A percentile compares a stretch with the other conserved stretches of the same genome.
phyloP scores from a whole-genome alignment of 1,140 invertebrate genomes.

The Spodoptera litura region DNA sequence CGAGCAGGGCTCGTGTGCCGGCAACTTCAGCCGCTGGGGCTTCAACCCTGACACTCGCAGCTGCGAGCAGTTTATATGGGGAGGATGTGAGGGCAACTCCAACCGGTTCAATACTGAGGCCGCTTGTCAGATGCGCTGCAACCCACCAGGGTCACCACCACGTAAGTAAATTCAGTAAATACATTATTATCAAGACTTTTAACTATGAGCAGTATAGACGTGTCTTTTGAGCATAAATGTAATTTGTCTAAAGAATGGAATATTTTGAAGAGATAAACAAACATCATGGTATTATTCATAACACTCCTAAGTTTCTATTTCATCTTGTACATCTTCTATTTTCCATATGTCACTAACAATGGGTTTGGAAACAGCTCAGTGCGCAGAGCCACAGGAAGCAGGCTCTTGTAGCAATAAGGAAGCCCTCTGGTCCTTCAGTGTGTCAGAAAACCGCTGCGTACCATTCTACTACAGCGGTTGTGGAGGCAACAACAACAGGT shows the following conservation, averaged over 20 bases:
- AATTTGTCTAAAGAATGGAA: no score
- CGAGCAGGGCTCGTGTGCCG: slow-evolving; percentile 93
- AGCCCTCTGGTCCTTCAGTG: slow-evolving; percentile 95
- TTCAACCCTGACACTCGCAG: slow-evolving; percentile 90
- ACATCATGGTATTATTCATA: neutral
- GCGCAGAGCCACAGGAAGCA: slow-evolving; percentile 91
- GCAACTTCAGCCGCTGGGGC: slow-evolving; percentile 93
- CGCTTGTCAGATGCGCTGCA: slow-evolving; percentile 92
- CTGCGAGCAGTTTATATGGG: slow-evolving; percentile 94
- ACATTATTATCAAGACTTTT: no score
- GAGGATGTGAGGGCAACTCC: slow-evolving; percentile 95
- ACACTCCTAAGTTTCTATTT: no score
- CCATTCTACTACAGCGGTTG: slow-evolving; percentile 98
- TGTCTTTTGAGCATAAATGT: no score
- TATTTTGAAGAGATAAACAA: no score
- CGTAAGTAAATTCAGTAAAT: slow-evolving; percentile 85
- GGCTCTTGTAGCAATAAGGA: slow-evolving; percentile 93
- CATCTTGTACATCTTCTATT: neutral
- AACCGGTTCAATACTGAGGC: slow-evolving; percentile 95
- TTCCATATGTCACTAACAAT: slow-evolving; percentile 47
- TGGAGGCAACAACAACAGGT: slow-evolving; percentile 96
- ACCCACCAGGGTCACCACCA: slow-evolving; percentile 90
- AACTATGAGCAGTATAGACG: no score
- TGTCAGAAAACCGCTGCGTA: slow-evolving; percentile 94
- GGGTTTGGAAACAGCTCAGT: slow-evolving; percentile 88